Conservation (phyloP, 1,140 invertebrate species). For the Drosophila prosaltans region DNA sequence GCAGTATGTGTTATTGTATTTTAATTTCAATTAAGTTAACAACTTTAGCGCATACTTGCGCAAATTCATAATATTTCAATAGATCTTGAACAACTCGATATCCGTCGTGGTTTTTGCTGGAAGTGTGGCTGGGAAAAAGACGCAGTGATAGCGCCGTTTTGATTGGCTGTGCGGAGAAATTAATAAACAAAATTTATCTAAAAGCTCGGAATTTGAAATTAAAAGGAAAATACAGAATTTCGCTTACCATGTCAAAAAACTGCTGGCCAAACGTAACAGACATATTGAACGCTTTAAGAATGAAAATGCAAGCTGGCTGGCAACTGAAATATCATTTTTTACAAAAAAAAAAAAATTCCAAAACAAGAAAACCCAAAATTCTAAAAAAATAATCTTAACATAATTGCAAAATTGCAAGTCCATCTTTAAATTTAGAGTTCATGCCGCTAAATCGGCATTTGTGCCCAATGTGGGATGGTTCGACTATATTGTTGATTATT, state of each 20-base stretch:
- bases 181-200: not conserved
- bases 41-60: constrained; percentile 1
- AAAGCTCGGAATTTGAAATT: constrained; percentile 2
- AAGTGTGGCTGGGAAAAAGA: not conserved
- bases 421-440: not conserved
- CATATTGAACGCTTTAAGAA: too few species aligned
- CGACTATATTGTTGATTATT: too few species aligned
- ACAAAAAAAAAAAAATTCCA: too few species aligned
- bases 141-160: not conserved
- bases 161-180: constrained; percentile 1
- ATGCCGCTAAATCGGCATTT: not conserved
- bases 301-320: too few species aligned
- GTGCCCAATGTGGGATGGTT: not conserved
- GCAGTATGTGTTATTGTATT: constrained; percentile 5
- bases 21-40: constrained; percentile 4
- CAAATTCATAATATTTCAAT: constrained; percentile 6
- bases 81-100: not conserved
- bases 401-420: too few species aligned
- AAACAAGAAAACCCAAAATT: too few species aligned
- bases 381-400: too few species aligned
- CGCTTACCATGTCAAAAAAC: constrained; percentile 1
- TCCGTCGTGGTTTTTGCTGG: not conserved
- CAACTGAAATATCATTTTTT: too few species aligned
- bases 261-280: not conserved
- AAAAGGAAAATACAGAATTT: not conserved